Conservation (phyloP, 2,888 invertebrate species). For the Venusia cambrica region DNA sequence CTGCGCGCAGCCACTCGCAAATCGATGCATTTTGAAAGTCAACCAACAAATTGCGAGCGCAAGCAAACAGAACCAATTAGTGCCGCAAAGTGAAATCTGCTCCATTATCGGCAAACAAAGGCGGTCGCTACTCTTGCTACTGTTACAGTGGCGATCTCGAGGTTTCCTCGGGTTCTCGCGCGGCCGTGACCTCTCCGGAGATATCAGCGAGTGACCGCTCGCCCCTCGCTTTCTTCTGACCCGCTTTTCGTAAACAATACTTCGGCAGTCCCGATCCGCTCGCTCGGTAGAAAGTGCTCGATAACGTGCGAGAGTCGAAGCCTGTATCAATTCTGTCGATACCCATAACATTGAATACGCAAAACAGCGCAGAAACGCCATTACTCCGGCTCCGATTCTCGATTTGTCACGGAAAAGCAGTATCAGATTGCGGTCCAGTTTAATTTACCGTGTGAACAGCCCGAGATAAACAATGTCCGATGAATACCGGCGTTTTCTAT, state of each 20-base stretch:
- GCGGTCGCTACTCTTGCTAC: constrained; percentile 47
- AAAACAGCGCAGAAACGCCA: constrained; percentile 32
- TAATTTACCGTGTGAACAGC: constrained; percentile 44
- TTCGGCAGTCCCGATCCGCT: constrained; percentile 58
- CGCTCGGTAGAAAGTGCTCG: constrained; percentile 71
- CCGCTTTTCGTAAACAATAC: constrained; percentile 80
- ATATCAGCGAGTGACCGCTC: constrained; percentile 68
- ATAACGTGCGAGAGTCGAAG: constrained; percentile 54
- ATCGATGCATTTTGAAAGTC: constrained; percentile 39
- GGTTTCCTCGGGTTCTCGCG: constrained; percentile 39
- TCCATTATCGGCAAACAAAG: constrained; percentile 56
- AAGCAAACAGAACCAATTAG: constrained; percentile 49
- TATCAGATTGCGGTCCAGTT: constrained; percentile 39
- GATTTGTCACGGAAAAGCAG: constrained; percentile 44
- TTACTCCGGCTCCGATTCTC: constrained; percentile 37
- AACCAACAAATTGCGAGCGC: constrained; percentile 40
- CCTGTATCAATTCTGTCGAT: constrained; percentile 47
- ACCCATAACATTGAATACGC: constrained; percentile 36
- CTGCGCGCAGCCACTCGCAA: constrained; percentile 29
- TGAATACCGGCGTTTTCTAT: constrained; percentile 30
- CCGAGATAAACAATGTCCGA: constrained; percentile 30
- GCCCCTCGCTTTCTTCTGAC: constrained; percentile 77
- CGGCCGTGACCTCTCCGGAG: constrained; percentile 75
- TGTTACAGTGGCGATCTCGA: constrained; percentile 51
- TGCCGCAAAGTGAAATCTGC: constrained; percentile 62